A percentile compares a stretch with the other conserved stretches of the same genome.
Evolutionary conservation across 2,113 vertebrate species (phyloP).

Genomic region (Onychostruthus taczanowskii): DNA sequence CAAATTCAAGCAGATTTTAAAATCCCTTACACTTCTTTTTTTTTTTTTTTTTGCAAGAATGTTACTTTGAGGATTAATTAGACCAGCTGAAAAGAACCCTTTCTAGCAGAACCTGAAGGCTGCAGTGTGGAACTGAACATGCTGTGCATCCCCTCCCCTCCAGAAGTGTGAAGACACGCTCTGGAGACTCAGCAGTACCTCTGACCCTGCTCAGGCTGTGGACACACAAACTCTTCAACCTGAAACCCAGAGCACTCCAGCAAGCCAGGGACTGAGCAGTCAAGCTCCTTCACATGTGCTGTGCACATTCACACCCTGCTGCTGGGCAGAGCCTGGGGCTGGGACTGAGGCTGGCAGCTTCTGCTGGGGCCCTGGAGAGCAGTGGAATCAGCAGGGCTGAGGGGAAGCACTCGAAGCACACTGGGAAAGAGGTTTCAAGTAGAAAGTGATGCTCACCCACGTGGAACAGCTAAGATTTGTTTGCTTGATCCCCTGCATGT

Average conservation of each 20-base stretch:
- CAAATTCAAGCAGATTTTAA: neutral
- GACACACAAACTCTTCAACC: neutral
- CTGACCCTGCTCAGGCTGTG: rapidly evolving
- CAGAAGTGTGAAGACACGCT: neutral
- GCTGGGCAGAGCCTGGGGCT: neutral
- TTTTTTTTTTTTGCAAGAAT: neutral
- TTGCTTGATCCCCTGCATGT: neutral
- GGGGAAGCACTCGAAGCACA: neutral
- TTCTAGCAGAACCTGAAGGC: neutral
- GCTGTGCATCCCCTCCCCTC: neutral
- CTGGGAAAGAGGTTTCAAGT: neutral
- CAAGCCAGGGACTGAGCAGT: neutral
- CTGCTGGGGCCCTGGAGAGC: neutral
- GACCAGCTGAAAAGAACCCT: neutral
- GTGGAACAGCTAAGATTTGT: neutral
- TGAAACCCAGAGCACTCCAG: neutral
- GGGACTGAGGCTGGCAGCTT: neutral
- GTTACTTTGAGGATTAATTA: neutral
- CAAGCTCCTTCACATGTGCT: neutral
- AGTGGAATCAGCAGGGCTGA: neutral
- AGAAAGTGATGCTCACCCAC: neutral
- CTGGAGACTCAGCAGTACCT: neutral
- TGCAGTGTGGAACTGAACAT: neutral
- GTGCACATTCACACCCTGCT: neutral
- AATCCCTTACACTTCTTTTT: neutral